Evolutionary conservation across 2,113 vertebrate genomes (phyloP), one percentile per base, ranked within the genome.

Genomic region (Zonotrichia leucophrys): DNA sequence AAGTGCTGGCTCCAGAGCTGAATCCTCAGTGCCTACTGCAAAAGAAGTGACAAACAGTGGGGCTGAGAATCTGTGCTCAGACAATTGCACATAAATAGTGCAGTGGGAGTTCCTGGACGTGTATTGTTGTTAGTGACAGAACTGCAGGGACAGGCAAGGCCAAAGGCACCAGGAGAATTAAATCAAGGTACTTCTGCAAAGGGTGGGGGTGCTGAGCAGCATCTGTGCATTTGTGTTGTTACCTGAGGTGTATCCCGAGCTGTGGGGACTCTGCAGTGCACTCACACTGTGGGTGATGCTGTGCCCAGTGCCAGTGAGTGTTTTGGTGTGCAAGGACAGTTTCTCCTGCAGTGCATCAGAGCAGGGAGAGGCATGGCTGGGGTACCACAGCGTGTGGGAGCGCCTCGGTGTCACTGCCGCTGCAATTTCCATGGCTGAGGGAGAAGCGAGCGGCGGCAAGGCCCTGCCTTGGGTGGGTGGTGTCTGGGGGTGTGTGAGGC

Each of bases 401-500:
- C 47, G 62, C 87, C 44, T 66, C 3, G 5, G 33, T 64, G 74
- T 59, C 56, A 3, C 56, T n/a, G 80, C 24, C 66, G 17, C 4
- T 11, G 72, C 19, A 14, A 47, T 47, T 74, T 33, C 56, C 56
- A 9, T 3, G 14, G 62, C 78, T 68, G 15, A 67, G 64, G 68
- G 33, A 53, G 23, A 50, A 25, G 11, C 2, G 7, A 74, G 33
- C 31, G 1, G 30, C 11, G 37, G 41, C 59, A 19, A 49, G 53
- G 52, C 8, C 47, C 67, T 0, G 0, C 3, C 1, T 30, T 17
- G 50, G 14, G 2, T 31, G 13, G 9, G 20, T 44, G 0, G 0
- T 12, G 19, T 9, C n/a, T 14, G 42, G 41, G 31, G 87, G 8
- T 3, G 35, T 5, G 55, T 19, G 68, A 28, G 66, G 5, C 30